Conservation (phyloP, 2,797 vertebrate genomes). For the Agapornis canus region DNA sequence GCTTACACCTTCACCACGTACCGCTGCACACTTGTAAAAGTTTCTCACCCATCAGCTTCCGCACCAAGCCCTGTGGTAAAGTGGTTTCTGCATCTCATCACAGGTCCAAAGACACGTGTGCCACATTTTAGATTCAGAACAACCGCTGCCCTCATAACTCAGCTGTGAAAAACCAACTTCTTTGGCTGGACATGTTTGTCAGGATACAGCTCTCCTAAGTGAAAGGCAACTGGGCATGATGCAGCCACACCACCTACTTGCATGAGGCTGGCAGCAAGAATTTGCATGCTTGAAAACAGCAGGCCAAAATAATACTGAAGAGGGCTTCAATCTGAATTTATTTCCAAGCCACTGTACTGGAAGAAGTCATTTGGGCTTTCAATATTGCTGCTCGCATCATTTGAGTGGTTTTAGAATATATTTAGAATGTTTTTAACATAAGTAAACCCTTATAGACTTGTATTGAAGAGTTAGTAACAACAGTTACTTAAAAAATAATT, state of each 20-base stretch:
- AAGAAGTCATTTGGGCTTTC: background rate
- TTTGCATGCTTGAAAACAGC: background rate
- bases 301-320: background rate
- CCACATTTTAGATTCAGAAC: background rate
- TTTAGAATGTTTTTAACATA: background rate
- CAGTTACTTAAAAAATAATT: background rate
- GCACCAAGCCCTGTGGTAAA: background rate
- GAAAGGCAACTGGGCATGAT: background rate
- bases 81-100: background rate
- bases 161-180: background rate
- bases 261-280: background rate
- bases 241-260: background rate
- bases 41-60: background rate
- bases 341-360: background rate
- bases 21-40: background rate
- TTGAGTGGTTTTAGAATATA: background rate
- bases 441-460: background rate
- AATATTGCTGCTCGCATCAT: background rate
- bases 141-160: background rate
- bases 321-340: background rate
- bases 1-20: background rate
- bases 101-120: rapidly evolving
- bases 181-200: background rate
- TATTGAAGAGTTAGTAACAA: background rate
- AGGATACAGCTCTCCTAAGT: background rate